Percentiles rank a stretch among this genome's conserved stretches.
Evolutionary conservation across 2,888 invertebrate species (phyloP).

Genomic region (Limnephilus auricula): DNA sequence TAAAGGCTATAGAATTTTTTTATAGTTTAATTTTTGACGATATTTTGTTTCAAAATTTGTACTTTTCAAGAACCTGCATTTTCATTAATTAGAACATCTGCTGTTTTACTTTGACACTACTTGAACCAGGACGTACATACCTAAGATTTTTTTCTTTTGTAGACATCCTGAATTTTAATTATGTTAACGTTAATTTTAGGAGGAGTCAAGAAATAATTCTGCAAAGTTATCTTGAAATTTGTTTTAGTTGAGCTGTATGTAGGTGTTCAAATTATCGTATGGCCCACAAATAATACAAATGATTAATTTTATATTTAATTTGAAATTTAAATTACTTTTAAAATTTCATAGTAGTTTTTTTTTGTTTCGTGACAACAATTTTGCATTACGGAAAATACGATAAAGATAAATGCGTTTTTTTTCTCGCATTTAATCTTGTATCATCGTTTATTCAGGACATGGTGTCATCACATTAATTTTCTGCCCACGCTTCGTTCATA

Average conservation of each 20-base stretch:
- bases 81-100: no score
- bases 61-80: no score
- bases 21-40: no score
- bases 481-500: slow-evolving; percentile 9
- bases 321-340: background rate
- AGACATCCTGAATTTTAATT: no score
- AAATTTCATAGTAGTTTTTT: background rate
- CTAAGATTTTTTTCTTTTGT: no score
- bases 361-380: background rate
- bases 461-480: slow-evolving; percentile 23
- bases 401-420: background rate
- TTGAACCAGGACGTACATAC: no score
- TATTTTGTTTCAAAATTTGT: no score
- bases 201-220: background rate
- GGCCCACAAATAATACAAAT: background rate
- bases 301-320: background rate
- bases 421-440: background rate
- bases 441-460: slow-evolving; percentile 2
- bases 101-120: no score
- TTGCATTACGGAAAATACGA: background rate
- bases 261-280: background rate
- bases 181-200: no score
- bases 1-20: no score
- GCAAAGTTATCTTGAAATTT: background rate
- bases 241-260: background rate